Evolutionary conservation across 2,797 vertebrate genomes (phyloP), one percentile per base, ranked within the genome.

Genomic region (Alectoris magna): DNA sequence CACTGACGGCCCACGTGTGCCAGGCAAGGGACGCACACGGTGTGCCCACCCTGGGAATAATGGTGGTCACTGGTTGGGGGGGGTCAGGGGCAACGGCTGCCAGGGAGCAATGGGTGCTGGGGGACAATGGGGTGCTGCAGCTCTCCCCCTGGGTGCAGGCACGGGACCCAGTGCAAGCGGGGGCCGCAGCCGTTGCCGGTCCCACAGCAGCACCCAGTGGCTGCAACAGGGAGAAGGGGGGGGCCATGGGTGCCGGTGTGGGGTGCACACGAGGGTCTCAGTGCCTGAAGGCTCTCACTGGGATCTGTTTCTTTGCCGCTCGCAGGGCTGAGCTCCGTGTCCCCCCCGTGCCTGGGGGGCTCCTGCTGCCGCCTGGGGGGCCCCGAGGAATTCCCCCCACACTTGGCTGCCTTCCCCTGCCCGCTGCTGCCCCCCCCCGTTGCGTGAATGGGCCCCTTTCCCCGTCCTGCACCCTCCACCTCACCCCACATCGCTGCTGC

Each of bases 151-250:
- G 51, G 51, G 51, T 53, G 26, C 51, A 29, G 51, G 51, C 51
- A 15, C 56, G 9, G 62, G 60, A 60, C 17, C 39, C 39, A 9
- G 18, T 9, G 8, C 80, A 5, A 62, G 43, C n/a, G 10, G 48
- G 48, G 14, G 56, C 9, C 6, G 4, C 13, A 3, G 5, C 60
- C 26, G 23, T 51, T 15, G 21, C 66, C 7, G 44, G 34, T 80
- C 63, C 69, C 88, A 75, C 88, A 81, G 88, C 83, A 86, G 83
- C 88, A 70, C 88, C 82, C 88, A 91, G 88, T 9, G 83, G 88
- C 49, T 58, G 82, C 3, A 34, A 10, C 43, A 9, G 81, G 81
- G 41, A 76, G 24, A 12, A 23, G 56, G 56, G 14, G 2, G 55
- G 46, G 23, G 62, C 27, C 22, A 3, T 8, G 27, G 69, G 29